Percentiles rank a stretch among this genome's conserved stretches.
Conservation (phyloP, 2,888 invertebrate species). For the Blera fallax region DNA sequence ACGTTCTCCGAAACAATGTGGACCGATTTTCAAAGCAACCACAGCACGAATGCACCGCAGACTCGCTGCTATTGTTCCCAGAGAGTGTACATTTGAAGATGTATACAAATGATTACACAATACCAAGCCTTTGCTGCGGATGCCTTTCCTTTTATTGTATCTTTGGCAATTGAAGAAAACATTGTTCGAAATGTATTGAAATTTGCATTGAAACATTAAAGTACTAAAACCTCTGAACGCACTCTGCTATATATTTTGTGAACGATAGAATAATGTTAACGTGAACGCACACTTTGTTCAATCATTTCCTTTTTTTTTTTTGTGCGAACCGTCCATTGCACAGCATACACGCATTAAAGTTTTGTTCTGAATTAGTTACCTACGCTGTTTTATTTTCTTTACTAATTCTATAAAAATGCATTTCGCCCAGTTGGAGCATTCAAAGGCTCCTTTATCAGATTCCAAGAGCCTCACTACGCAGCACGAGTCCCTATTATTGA, state of each 20-base stretch:
- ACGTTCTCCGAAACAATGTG: not conserved
- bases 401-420: too few species aligned
- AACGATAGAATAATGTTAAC: too few species aligned
- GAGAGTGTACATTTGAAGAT: not conserved
- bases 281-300: too few species aligned
- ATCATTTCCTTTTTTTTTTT: too few species aligned
- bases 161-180: not conserved
- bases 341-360: too few species aligned
- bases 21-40: not conserved
- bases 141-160: constrained; percentile 3
- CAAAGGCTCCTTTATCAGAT: not conserved
- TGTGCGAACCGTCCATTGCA: too few species aligned
- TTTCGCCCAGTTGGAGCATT: not conserved
- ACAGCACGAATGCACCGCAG: not conserved
- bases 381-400: too few species aligned
- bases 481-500: not conserved
- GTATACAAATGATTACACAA: constrained; percentile 1
- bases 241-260: too few species aligned
- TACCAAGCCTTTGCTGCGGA: not conserved
- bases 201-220: too few species aligned
- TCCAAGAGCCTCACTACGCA: not conserved
- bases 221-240: too few species aligned
- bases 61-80: not conserved
- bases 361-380: too few species aligned
- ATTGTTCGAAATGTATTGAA: too few species aligned